Conservation (phyloP, 2,113 vertebrate species). For the Atherinomorus stipes region DNA sequence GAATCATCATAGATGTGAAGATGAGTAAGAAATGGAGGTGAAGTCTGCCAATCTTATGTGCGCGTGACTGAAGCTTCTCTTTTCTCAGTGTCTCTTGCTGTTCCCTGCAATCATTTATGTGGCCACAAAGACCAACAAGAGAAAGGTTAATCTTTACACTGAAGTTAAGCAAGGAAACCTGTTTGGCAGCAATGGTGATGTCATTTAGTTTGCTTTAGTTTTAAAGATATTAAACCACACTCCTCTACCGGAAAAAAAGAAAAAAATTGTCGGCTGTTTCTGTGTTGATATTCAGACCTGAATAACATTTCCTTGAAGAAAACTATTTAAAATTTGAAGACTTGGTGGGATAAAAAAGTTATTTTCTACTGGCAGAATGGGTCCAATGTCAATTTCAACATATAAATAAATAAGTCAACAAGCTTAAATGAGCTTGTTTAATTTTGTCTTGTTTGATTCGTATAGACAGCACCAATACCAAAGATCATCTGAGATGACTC, state of each 20-base stretch:
- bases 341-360: background rate
- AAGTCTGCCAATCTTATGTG: conserved; percentile 24
- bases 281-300: conserved; percentile 10
- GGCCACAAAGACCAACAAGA: background rate
- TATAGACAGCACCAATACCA: background rate
- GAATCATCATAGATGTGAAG: conserved; percentile 62
- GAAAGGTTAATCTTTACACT: conserved; percentile 44
- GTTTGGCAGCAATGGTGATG: background rate
- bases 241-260: background rate
- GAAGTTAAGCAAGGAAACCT: conserved; percentile 24
- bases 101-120: conserved; percentile 43
- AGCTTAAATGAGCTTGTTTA: background rate
- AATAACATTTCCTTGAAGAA: background rate
- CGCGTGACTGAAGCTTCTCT: background rate
- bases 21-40: conserved; percentile 48
- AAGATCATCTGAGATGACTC: background rate
- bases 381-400: background rate
- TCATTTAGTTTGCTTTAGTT: conserved; percentile 6
- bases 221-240: conserved; percentile 14
- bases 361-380: background rate
- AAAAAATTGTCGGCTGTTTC: conserved; percentile 16
- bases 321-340: background rate
- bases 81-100: background rate
- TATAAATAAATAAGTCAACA: background rate
- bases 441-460: background rate